Evolutionary conservation across 1,140 invertebrate genomes (phyloP), one percentile per base, ranked within the genome.

Genomic region (Trichoplusia ni): DNA sequence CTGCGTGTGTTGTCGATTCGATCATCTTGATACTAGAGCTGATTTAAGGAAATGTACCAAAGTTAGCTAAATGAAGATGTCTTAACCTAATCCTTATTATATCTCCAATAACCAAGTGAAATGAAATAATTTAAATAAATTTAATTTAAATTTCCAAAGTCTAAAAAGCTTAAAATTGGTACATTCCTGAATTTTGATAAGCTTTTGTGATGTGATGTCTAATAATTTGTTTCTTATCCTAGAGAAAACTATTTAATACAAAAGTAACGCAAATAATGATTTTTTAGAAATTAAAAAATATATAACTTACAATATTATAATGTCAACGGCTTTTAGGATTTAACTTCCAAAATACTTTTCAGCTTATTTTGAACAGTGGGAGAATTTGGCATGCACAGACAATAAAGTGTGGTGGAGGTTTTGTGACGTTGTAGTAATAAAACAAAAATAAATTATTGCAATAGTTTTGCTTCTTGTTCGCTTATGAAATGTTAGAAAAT

Each of bases 201-300:
- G 87, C 87, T 90, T 90, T 84, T 90, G 87, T 90, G 86, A 90
- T 90, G 87, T 90, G 84, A 86, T 85, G 78, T 87, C 72, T 73
- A 75, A 82, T 84, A 80, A 80, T n/a, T n/a, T 82, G 75, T 77
- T 81, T 79, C 73, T 44, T 60, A 74, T 53, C 37, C 11, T 83
- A 87, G 75, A 76, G 63, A 62, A 75, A 67, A 69, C 69, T 75
- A 69, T 79, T 74, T 69, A 31, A 29, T 37, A 42, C 62, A 49
- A 25, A 31, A 62, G 21, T 63, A 33, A 49, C 18, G n/a, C 42
- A 47, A 47, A 54, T 54, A 53, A 40, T 51, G n/a, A 23, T 44
- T 63, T 44, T 18, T 53, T 63, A 42, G 37, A 42, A 33, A 40
- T 42, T 44, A 11, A 44, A 42, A 31, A 18, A 18, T 63, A 63